A percentile compares a stretch with the other conserved stretches of the same genome.
These are phyloP conservation scores for Chrysogorgia sp. DNA, from an alignment of 92 coral and sea anemone species.

Conservation along the genomic window DNA sequence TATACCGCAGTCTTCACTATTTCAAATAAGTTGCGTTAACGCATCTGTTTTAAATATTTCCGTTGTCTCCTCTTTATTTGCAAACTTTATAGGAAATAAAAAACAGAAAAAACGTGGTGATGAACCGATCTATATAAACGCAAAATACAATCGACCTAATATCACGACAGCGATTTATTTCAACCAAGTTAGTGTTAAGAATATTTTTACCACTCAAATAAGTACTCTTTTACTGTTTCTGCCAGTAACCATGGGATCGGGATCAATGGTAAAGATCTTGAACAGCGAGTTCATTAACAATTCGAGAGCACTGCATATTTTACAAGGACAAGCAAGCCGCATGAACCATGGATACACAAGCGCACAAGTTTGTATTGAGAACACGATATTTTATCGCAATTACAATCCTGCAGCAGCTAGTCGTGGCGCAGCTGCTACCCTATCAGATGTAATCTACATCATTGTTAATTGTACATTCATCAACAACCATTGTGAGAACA, in stretches of 20 bases:
- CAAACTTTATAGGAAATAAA: neutral
- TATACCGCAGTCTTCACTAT: neutral
- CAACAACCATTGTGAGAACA: neutral
- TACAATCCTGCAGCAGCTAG: neutral
- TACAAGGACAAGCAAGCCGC: neutral
- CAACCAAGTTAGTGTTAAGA: neutral
- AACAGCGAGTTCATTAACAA: neutral
- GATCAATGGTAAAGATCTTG: neutral
- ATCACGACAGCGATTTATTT: neutral
- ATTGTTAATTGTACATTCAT: neutral
- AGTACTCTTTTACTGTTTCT: neutral
- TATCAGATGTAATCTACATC: neutral
- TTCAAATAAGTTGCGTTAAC: neutral
- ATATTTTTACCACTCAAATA: neutral
- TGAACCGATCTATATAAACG: constrained; percentile 3
- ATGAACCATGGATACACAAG: neutral
- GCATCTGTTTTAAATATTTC: neutral
- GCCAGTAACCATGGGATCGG: neutral
- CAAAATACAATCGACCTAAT: neutral
- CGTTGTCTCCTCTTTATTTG: neutral
- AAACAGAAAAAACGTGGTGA: neutral
- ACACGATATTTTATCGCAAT: neutral
- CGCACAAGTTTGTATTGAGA: neutral
- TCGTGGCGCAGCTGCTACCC: neutral
- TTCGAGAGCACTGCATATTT: neutral